phyloP scores from a whole-genome alignment of 2,797 vertebrate species.

The Acanthurus lineatus region DNA sequence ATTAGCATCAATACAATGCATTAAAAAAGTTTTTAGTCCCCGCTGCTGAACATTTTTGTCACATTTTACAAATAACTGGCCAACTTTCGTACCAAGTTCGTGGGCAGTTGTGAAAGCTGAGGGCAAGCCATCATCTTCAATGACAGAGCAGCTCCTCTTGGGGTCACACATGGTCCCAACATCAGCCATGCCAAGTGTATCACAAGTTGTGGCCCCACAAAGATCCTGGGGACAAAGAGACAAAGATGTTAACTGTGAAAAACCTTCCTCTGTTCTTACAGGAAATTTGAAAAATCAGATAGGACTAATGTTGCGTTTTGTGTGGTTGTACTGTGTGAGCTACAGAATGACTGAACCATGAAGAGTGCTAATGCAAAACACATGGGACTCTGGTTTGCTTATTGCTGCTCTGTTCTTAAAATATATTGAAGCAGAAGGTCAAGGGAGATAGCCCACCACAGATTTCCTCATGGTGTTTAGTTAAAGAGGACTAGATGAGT shows the following conservation, averaged over 20 bases:
- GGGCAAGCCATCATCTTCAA: constrained; percentile 96
- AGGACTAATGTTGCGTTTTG: constrained; percentile 12
- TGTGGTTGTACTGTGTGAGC: constrained; percentile 15
- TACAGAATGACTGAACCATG: constrained; percentile 32
- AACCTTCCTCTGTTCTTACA: not conserved
- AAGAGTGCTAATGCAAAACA: constrained; percentile 56
- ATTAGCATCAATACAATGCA: constrained; percentile 8
- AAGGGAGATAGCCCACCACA: constrained; percentile 19
- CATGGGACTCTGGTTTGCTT: constrained; percentile 52
- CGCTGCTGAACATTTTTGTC: not conserved
- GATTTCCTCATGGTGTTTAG: constrained; percentile 42
- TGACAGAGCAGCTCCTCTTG: constrained; percentile 97
- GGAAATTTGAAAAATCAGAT: constrained; percentile 17
- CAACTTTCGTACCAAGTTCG: constrained; percentile 90
- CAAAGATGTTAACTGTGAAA: not conserved
- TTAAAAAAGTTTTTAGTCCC: not conserved
- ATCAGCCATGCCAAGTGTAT: constrained; percentile 97
- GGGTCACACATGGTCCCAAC: constrained; percentile 99
- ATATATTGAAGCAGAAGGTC: constrained; percentile 32
- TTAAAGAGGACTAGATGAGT: constrained; percentile 20
- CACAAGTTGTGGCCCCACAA: constrained; percentile 95
- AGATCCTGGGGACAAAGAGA: constrained; percentile 88
- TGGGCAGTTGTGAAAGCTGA: constrained; percentile 97
- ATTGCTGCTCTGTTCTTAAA: constrained; percentile 47
- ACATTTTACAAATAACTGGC: not conserved